Conservation (phyloP, 2,888 invertebrate species). For the Pelosia muscerda region DNA sequence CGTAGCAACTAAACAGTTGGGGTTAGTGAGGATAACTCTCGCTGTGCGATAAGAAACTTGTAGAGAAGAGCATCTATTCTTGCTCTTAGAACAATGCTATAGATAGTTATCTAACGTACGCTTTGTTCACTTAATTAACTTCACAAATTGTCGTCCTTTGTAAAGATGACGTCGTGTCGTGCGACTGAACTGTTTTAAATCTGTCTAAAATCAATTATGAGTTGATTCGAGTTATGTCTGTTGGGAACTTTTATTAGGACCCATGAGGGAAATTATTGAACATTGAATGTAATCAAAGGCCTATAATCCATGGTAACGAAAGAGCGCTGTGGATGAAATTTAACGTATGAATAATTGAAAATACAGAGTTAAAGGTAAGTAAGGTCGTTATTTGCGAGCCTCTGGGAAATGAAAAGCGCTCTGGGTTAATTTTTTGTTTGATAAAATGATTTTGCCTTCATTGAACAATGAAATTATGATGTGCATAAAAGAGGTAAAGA, state of each 20-base stretch:
- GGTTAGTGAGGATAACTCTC: slow-evolving; percentile 65
- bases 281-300: slow-evolving; percentile 67
- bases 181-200: slow-evolving; percentile 53
- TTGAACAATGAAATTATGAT: slow-evolving; percentile 60
- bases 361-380: slow-evolving; percentile 76
- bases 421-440: slow-evolving; percentile 68
- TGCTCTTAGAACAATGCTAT: slow-evolving; percentile 73
- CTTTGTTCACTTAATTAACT: slow-evolving; percentile 79
- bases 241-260: slow-evolving; percentile 58
- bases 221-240: slow-evolving; percentile 48
- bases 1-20: slow-evolving; percentile 58
- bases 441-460: slow-evolving; percentile 61
- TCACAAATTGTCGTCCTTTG: slow-evolving; percentile 72
- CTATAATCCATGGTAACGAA: slow-evolving; percentile 63
- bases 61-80: slow-evolving; percentile 66
- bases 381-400: slow-evolving; percentile 75
- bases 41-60: slow-evolving; percentile 73
- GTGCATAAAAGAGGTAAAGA: background rate
- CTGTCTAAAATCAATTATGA: slow-evolving; percentile 58
- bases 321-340: slow-evolving; percentile 65
- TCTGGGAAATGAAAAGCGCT: slow-evolving; percentile 72
- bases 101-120: slow-evolving; percentile 70
- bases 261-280: slow-evolving; percentile 65
- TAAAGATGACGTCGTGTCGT: slow-evolving; percentile 57
- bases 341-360: slow-evolving; percentile 83